Evolutionary conservation across 2,113 vertebrate genomes (phyloP), one percentile per base, ranked within the genome.

Genomic region (Polyodon spathula): DNA sequence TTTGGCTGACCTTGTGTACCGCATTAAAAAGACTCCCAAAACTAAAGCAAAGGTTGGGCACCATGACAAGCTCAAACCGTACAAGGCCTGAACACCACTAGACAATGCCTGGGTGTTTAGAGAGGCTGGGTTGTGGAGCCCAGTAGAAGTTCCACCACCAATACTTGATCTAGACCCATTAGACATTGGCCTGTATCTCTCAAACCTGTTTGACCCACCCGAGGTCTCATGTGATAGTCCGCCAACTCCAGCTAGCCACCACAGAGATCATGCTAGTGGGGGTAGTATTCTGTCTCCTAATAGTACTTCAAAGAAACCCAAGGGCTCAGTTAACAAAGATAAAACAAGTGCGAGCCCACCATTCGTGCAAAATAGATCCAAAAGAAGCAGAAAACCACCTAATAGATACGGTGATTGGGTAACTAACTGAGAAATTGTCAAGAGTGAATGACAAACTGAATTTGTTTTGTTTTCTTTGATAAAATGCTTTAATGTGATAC

Each of bases 1-100:
- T 2, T 41, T 67, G 8, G 69, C 68, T 15, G 56, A 67, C 16
- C 5, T 65, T 4, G 66, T 71, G 27, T 61, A 68, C 38, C 12
- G 17, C 1, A 58, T 68, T n/a, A 60, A 71, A 52, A 63, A 9
- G 10, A 37, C 7, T 6, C 57, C 39, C 7, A 65, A n/a, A 15
- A 27, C 56, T 1, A 68, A 68, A 15, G 59, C 12, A 2, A 71
- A 68, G 7, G 61, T 57, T 15, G 59, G 54, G 4, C 55, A 62
- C 16, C 62, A 54, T 53, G 62, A 64, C 56, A 58, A 62, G 17
- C 41, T 68, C 3, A 68, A 62, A 55, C 46, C 46, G 2, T 61
- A 52, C 16, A 15, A 50, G 7, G 8, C 51, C 11, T 1, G 51
- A 14, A 16, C 2, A 14, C 51, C 51, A 3, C 14, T 17, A 16